Percentiles rank a stretch among this genome's conserved stretches.
Evolutionary conservation across 2,113 vertebrate genomes (phyloP).

Genomic region (Tragelaphus strepsiceros): DNA sequence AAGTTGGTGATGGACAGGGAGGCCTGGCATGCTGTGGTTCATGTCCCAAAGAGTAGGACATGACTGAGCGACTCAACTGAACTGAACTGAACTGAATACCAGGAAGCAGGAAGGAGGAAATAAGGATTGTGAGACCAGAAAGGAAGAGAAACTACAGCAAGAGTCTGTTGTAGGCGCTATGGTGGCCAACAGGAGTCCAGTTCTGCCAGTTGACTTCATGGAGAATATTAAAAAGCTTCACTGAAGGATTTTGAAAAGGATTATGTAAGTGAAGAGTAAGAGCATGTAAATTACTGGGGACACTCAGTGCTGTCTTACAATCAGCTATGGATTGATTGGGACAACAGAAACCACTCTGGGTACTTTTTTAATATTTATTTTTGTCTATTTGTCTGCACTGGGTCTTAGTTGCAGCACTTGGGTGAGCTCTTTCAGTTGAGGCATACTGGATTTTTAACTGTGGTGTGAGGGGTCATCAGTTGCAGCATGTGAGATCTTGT

Average conservation of each 20-base stretch:
- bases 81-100: neutral
- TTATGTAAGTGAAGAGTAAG: neutral
- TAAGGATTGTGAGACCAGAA: neutral
- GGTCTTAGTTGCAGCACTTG: neutral
- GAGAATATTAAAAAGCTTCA: neutral
- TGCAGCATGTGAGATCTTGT: neutral
- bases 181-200: fast-evolving
- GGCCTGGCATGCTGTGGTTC: too few relatives aligned
- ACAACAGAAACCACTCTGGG: fast-evolving
- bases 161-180: neutral
- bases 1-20: too few relatives aligned
- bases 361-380: neutral
- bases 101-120: neutral
- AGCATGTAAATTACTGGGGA: neutral
- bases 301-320: too few relatives aligned
- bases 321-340: too few relatives aligned
- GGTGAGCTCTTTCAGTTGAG: neutral
- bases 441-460: neutral
- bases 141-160: neutral
- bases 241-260: neutral
- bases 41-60: too few relatives aligned
- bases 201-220: fast-evolving
- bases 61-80: fast-evolving
- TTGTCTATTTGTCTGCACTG: neutral
- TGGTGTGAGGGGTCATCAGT: neutral